Evolutionary conservation across 1,140 invertebrate genomes (phyloP), one percentile per base, ranked within the genome.

Genomic region (Protaetia brevitarsis): DNA sequence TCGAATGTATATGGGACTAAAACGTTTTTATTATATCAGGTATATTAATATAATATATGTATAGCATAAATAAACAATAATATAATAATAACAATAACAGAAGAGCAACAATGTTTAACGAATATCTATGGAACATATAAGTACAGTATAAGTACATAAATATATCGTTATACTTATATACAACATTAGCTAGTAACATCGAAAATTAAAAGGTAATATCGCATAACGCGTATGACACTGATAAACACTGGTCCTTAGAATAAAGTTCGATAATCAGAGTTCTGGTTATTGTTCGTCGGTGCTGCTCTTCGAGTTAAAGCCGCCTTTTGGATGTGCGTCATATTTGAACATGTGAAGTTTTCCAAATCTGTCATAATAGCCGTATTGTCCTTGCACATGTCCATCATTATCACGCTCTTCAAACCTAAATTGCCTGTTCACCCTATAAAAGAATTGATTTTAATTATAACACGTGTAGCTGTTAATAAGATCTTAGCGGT

Each of bases 261-360:
- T 45, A 37, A 16, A 37, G n/a, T 4, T 10, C 5, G 5, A 37
- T 51, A 23, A 10, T 21, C 13, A 34, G 21, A 21, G 19, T 51
- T 0, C 1, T 23, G 5, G 41, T 66, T 68, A 68, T 30, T 58
- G 56, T 63, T 64, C 61, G 62, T 64, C 57, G 8, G n/a, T 21
- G 57, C 29, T 59, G 57, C 27, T 64, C 41, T 76, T 73, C 41
- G 82, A 86, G 68, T 86, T 81, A 74, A 90, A 94, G 1, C 91
- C 91, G 62, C 83, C 79, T 60, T 87, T 69, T 0, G 90, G 90
- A 70, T 88, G 83, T 5, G 92, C 88, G 66, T 86, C 80, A 72
- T 95, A 95, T 76, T 89, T 88, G 30, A 94, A 86, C 2, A 92
- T 83, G 64, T 88, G 85, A 19, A 93, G 81, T 81, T 93, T 92